Conservation (phyloP, 2,888 invertebrate genomes). For the Sesamia inferens region DNA sequence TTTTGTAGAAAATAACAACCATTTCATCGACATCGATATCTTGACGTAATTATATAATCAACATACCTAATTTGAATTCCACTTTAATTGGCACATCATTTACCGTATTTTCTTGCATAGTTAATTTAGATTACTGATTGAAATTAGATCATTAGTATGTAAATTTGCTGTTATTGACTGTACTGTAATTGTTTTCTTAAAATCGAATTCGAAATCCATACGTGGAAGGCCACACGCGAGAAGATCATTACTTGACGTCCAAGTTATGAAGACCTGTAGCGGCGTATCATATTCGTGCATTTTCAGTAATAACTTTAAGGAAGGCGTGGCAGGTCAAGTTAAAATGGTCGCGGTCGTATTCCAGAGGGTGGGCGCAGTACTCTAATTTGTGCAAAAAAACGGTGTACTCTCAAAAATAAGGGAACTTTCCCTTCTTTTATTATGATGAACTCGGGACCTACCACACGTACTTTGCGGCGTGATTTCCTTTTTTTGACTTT, state of each 20-base stretch:
- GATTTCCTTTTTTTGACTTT: constrained; percentile 51
- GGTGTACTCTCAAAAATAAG: constrained; percentile 71
- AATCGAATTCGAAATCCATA: constrained; percentile 73
- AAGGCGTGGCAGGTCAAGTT: constrained; percentile 66
- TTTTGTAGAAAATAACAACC: constrained; percentile 70
- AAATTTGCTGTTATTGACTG: constrained; percentile 70
- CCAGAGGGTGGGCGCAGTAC: constrained; percentile 76
- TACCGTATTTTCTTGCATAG: constrained; percentile 70
- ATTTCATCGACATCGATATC: constrained; percentile 74
- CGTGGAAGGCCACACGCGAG: constrained; percentile 82
- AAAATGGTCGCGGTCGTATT: constrained; percentile 70
- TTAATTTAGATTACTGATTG: constrained; percentile 69
- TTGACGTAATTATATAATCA: constrained; percentile 72
- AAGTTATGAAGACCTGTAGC: constrained; percentile 68
- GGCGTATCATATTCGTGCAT: constrained; percentile 66
- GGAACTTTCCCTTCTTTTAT: constrained; percentile 74
- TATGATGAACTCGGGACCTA: constrained; percentile 69
- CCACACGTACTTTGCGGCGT: constrained; percentile 61
- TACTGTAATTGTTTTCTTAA: constrained; percentile 72
- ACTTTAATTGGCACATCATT: constrained; percentile 75
- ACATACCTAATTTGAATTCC: constrained; percentile 74
- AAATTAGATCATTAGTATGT: constrained; percentile 77
- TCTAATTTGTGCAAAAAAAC: constrained; percentile 78
- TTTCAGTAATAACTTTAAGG: constrained; percentile 65
- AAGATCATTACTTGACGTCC: constrained; percentile 75